These are phyloP conservation scores for Itoplectis maculator DNA, from an alignment of 2,888 invertebrate genomes.

Conservation along the genomic window DNA sequence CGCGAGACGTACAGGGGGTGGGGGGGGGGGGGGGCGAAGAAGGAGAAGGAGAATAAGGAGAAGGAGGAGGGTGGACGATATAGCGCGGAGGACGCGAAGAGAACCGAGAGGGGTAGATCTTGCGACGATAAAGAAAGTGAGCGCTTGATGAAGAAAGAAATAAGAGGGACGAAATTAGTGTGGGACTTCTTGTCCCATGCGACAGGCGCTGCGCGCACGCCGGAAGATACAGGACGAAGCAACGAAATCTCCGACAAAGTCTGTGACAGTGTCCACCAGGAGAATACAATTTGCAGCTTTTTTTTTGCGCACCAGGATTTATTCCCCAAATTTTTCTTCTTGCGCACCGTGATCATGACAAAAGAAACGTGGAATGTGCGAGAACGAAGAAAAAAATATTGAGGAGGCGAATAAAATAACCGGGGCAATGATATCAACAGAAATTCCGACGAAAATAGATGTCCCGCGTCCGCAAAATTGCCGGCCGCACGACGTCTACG, in stretches of 20 bases:
- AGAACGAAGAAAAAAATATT: background rate
- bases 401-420: background rate
- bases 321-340: background rate
- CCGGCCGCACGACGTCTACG: background rate
- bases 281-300: background rate
- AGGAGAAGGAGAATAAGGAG: too few species aligned
- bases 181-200: background rate
- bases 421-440: background rate
- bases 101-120: conserved; percentile 32
- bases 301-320: background rate
- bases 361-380: background rate
- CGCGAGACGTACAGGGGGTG: conserved; percentile 1
- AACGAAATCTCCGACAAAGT: background rate
- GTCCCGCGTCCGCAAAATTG: background rate
- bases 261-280: background rate
- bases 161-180: background rate
- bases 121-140: conserved; percentile 28
- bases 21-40: too few species aligned
- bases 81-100: background rate
- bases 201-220: background rate
- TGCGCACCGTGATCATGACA: too few species aligned
- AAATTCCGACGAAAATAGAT: background rate
- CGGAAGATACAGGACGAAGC: background rate
- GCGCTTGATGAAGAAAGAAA: conserved; percentile 26
- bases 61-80: too few species aligned